Evolutionary conservation across 2,888 invertebrate species (phyloP).

Genomic region (Lypha dubia): DNA sequence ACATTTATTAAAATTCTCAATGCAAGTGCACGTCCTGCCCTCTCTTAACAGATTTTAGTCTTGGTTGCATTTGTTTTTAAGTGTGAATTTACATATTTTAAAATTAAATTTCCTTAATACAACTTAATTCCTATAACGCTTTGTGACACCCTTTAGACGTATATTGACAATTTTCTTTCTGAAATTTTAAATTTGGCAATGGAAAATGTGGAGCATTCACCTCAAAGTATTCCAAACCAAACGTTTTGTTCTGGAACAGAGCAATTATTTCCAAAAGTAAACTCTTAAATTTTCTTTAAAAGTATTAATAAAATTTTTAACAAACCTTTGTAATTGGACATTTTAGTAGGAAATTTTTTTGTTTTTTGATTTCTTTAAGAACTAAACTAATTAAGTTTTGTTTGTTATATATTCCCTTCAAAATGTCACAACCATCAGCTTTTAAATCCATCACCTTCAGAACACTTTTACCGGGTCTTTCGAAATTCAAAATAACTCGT

Average conservation of each 20-base stretch:
- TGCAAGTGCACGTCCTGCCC: no score
- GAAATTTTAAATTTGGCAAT: constrained; percentile 46
- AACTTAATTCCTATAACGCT: constrained; percentile 39
- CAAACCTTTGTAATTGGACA: constrained; percentile 35
- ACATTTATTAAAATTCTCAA: no score
- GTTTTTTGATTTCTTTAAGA: neutral
- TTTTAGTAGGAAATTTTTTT: neutral
- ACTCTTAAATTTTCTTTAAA: neutral
- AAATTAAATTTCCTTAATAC: no score
- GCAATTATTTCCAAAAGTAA: neutral
- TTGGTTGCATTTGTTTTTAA: no score
- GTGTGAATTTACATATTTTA: no score
- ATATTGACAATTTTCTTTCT: neutral
- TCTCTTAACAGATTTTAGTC: no score
- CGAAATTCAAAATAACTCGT: constrained; percentile 19
- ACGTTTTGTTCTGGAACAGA: constrained; percentile 23
- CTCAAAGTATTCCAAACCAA: constrained; percentile 20
- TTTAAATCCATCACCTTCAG: constrained; percentile 6
- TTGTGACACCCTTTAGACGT: constrained; percentile 31
- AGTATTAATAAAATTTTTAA: neutral
- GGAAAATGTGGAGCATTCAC: constrained; percentile 29
- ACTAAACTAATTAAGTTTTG: neutral
- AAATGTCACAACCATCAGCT: constrained; percentile 18
- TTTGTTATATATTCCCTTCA: neutral
- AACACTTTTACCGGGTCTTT: constrained; percentile 8